These are phyloP conservation scores for Diloba caeruleocephala DNA, from an alignment of 2,888 invertebrate genomes.

Conservation along the genomic window DNA sequence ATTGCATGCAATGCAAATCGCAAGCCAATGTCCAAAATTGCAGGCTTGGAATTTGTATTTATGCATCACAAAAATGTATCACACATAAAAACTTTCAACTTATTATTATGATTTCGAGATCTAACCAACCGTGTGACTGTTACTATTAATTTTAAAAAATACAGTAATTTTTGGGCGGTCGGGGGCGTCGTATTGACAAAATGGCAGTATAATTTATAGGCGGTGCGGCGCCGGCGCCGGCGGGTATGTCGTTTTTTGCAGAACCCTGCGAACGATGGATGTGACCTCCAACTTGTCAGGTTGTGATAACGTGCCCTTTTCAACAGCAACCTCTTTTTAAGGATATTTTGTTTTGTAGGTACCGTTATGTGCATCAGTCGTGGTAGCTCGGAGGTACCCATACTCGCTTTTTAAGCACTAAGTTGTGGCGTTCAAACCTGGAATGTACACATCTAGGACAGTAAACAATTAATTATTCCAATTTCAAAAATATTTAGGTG, in stretches of 20 bases:
- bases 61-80: background rate
- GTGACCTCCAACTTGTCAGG: conserved; percentile 57
- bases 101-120: conserved; percentile 17
- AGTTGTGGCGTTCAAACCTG: too few species aligned
- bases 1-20: too few species aligned
- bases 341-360: conserved; percentile 21
- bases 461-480: too few species aligned
- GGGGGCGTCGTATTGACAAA: conserved; percentile 80
- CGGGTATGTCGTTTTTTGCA: conserved; percentile 62
- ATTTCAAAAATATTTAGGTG: too few species aligned
- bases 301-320: conserved; percentile 54
- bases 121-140: conserved; percentile 44
- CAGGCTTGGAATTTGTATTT: too few species aligned
- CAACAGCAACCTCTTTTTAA: conserved; percentile 48
- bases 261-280: conserved; percentile 38
- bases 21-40: background rate
- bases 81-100: background rate
- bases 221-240: conserved; percentile 67
- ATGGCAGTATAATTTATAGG: conserved; percentile 82
- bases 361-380: conserved; percentile 2
- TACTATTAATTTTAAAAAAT: conserved; percentile 34
- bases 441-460: too few species aligned
- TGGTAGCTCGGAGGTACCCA: too few species aligned
- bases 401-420: too few species aligned
- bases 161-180: conserved; percentile 60